These are phyloP conservation scores for Nematolebias whitei DNA, from an alignment of 2,113 vertebrate species.

Conservation along the genomic window DNA sequence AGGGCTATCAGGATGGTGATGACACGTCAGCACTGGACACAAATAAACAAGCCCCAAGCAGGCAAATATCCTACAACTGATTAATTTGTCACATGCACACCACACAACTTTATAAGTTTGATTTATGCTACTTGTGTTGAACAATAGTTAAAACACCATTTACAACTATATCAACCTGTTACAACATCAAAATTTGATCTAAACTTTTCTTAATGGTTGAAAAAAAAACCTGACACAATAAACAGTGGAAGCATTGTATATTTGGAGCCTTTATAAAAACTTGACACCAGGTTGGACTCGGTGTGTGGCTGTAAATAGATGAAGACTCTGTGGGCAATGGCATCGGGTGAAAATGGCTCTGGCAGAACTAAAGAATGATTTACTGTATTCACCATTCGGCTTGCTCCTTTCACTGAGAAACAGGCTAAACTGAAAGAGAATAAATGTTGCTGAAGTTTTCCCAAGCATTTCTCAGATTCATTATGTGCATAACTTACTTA, in stretches of 20 bases:
- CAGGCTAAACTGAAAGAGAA: constrained; percentile 64
- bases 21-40: constrained; percentile 50
- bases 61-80: constrained; percentile 62
- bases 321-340: constrained; percentile 52
- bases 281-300: constrained; percentile 49
- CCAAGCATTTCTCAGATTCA: constrained; percentile 77
- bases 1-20: constrained; percentile 56
- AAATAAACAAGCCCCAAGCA: constrained; percentile 40
- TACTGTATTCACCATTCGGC: constrained; percentile 71
- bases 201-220: constrained; percentile 6
- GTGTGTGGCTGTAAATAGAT: constrained; percentile 59
- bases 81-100: constrained; percentile 71
- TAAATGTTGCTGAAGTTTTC: constrained; percentile 76
- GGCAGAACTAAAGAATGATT: constrained; percentile 77
- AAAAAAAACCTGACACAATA: constrained; percentile 40
- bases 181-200: constrained; percentile 30
- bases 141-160: constrained; percentile 19
- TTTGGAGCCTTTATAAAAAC: constrained; percentile 55
- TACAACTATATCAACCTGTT: constrained; percentile 20
- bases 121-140: constrained; percentile 33
- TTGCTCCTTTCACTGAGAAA: constrained; percentile 68
- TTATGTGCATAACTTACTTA: constrained; percentile 81
- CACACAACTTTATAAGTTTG: constrained; percentile 48
- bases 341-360: constrained; percentile 53
- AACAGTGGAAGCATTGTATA: constrained; percentile 54